Evolutionary conservation across 2,113 vertebrate species (phyloP).

Genomic region (Oophaga pumilio): DNA sequence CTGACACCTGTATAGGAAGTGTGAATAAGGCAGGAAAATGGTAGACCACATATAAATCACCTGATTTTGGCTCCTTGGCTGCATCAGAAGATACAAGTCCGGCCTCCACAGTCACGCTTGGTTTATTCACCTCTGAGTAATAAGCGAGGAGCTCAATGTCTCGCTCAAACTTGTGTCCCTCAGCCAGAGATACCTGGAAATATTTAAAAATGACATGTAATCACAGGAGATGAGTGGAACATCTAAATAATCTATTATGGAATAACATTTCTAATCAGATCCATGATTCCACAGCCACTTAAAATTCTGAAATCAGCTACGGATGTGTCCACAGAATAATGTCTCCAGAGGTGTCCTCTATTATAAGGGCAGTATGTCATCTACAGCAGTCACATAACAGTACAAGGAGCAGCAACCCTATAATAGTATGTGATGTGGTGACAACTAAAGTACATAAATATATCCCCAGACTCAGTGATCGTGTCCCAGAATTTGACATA

Average conservation of each 20-base stretch:
- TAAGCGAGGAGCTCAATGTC: constrained; percentile 80
- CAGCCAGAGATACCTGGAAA: constrained; percentile 73
- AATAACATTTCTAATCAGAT: not conserved
- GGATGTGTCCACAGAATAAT: not conserved
- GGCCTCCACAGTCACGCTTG: constrained; percentile 75
- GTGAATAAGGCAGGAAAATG: not conserved
- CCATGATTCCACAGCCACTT: not conserved
- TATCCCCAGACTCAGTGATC: no score
- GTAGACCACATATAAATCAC: not conserved
- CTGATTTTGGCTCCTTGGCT: constrained; percentile 41
- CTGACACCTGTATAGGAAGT: not conserved
- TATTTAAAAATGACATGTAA: not conserved
- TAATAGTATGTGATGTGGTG: no score
- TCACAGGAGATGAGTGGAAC: not conserved
- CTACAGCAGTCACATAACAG: no score
- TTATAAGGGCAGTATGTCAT: no score
- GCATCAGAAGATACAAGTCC: constrained; percentile 56
- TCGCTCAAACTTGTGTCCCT: constrained; percentile 77
- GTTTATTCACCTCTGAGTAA: constrained; percentile 73
- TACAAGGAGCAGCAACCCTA: no score
- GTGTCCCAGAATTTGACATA: no score
- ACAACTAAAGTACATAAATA: no score
- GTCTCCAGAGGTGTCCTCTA: no score
- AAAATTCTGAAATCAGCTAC: not conserved
- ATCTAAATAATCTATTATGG: not conserved